phyloP scores from a whole-genome alignment of 2,797 vertebrate species.

The Octomys mimax region DNA sequence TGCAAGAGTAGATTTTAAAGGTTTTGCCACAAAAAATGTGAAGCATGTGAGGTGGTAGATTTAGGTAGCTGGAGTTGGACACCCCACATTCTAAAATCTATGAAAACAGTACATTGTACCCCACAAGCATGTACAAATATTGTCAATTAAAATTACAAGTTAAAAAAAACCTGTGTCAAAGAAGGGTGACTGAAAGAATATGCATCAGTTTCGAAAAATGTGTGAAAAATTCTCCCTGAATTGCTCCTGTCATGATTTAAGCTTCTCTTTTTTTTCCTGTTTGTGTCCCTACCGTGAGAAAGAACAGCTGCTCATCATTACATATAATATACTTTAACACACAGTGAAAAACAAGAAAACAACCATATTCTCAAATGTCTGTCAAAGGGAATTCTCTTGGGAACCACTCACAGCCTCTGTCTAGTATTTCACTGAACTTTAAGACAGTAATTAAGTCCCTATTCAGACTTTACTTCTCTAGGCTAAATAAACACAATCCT shows the following conservation, averaged over 20 bases:
- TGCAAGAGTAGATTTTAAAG: not conserved
- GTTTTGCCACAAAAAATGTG: not conserved
- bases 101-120: not conserved
- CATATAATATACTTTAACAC: constrained; percentile 25
- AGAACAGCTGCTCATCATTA: constrained; percentile 66
- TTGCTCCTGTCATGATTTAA: not conserved
- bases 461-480: constrained; percentile 54
- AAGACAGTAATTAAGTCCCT: constrained; percentile 77
- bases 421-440: constrained; percentile 54
- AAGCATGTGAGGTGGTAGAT: not conserved
- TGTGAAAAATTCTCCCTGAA: not conserved
- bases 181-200: not conserved
- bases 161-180: not conserved
- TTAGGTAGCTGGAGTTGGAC: not conserved
- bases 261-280: not conserved
- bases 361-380: constrained; percentile 52
- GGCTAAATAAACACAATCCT: constrained; percentile 56
- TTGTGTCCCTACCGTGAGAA: not conserved
- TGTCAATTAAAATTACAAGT: not conserved
- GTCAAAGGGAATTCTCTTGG: constrained; percentile 63
- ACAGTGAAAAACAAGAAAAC: constrained; percentile 64
- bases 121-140: not conserved
- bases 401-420: constrained; percentile 40
- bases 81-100: not conserved
- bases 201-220: not conserved